These are phyloP conservation scores for Sakesphorus luctuosus DNA, from an alignment of 2,113 vertebrate genomes.

Conservation along the genomic window DNA sequence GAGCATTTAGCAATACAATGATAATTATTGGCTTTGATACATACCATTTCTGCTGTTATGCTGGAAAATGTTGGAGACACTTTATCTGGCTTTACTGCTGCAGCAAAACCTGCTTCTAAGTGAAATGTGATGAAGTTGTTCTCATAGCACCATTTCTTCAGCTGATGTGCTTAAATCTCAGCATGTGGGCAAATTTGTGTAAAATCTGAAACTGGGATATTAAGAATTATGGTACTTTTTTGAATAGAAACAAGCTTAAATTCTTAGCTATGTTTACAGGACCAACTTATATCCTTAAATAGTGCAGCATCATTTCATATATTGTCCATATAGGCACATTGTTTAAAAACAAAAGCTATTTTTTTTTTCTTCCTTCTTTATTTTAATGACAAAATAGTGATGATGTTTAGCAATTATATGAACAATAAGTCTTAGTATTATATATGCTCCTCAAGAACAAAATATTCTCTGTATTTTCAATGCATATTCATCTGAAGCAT, in stretches of 20 bases:
- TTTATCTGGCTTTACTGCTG: not conserved
- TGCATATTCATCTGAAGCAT: not conserved
- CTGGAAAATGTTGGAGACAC: not conserved
- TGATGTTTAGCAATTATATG: not conserved
- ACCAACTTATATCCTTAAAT: not conserved
- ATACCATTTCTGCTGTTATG: not conserved
- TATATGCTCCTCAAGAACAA: not conserved
- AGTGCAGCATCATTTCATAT: not conserved
- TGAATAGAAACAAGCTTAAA: not conserved
- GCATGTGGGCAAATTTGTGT: not conserved
- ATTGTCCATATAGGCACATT: not conserved
- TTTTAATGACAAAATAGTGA: not conserved
- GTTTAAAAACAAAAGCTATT: not conserved
- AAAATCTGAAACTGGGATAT: not conserved
- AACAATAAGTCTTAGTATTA: not conserved
- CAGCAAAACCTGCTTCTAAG: not conserved
- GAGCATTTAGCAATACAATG: not conserved
- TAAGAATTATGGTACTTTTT: not conserved
- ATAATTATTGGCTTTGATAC: not conserved
- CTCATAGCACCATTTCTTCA: not conserved
- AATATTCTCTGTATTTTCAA: not conserved
- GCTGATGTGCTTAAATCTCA: not conserved
- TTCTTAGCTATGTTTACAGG: not conserved
- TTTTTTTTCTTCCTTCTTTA: no score
- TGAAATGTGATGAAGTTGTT: not conserved